Conservation (phyloP, 53 echinoderm and acorn worm species). For the Crossaster papposus region DNA sequence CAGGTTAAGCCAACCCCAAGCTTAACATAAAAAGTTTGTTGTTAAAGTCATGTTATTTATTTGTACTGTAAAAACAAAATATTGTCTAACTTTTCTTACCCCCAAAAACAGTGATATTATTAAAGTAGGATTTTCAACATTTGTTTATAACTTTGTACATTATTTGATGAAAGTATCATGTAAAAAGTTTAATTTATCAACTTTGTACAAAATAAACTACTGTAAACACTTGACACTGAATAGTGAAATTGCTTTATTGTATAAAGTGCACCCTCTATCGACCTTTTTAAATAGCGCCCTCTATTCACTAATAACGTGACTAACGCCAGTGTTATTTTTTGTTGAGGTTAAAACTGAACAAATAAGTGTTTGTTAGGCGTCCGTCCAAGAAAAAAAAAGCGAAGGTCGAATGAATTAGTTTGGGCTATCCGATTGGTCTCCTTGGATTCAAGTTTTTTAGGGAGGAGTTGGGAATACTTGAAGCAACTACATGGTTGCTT, state of each 20-base stretch:
- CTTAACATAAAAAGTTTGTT: too few relatives aligned
- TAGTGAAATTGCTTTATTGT: neutral
- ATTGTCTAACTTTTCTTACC: neutral
- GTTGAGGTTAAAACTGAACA: neutral
- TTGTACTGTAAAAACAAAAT: neutral
- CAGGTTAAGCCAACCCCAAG: too few relatives aligned
- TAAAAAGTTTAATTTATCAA: neutral
- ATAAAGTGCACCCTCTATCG: neutral
- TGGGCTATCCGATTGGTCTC: neutral
- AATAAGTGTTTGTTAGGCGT: constrained; percentile 2
- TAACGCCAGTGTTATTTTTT: constrained; percentile 3
- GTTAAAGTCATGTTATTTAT: neutral
- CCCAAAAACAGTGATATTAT: neutral
- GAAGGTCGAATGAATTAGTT: neutral
- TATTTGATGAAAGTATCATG: neutral
- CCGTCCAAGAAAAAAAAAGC: neutral
- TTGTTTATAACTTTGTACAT: neutral
- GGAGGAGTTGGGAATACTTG: neutral
- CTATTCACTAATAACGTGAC: neutral
- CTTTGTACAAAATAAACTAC: too few relatives aligned
- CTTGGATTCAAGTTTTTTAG: neutral
- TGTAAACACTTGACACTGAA: neutral
- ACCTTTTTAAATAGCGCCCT: constrained; percentile 1
- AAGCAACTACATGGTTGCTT: neutral
- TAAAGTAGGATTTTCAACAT: neutral